phyloP scores from a whole-genome alignment of 64 coral and sea anemone species.

The Porites lutea region DNA sequence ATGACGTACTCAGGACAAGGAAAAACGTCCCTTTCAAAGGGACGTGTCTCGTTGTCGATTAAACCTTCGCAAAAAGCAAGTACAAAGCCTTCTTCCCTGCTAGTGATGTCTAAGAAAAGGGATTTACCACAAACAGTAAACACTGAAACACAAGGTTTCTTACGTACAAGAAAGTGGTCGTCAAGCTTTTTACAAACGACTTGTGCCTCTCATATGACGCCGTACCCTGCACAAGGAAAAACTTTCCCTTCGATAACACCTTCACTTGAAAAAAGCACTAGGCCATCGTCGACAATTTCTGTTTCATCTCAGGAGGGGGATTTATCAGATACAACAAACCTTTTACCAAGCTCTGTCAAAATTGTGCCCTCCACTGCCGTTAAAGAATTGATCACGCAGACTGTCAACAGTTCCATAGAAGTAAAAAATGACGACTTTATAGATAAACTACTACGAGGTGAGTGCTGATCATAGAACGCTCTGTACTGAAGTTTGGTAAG shows the following conservation, averaged over 20 bases:
- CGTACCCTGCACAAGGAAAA: too few relatives aligned
- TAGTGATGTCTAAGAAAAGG: not conserved
- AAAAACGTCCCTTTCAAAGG: not conserved
- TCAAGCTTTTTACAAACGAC: too few relatives aligned
- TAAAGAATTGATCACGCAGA: not conserved
- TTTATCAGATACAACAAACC: too few relatives aligned
- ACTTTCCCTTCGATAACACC: too few relatives aligned
- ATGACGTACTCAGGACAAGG: not conserved
- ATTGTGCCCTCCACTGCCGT: not conserved
- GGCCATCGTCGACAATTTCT: too few relatives aligned
- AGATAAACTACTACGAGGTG: not conserved
- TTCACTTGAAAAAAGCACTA: too few relatives aligned
- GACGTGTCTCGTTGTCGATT: not conserved
- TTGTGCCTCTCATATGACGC: too few relatives aligned
- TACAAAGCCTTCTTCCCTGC: not conserved
- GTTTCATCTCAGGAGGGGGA: too few relatives aligned
- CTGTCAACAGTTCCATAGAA: not conserved
- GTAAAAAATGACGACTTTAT: not conserved
- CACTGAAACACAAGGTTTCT: not conserved
- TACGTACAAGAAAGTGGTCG: too few relatives aligned
- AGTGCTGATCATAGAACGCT: not conserved
- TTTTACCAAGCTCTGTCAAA: not conserved
- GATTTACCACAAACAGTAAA: not conserved
- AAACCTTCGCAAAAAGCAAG: not conserved
- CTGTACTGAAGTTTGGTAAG: not conserved